These are phyloP conservation scores for Cynoglossus semilaevis DNA, from an alignment of 2,113 vertebrate species.

Conservation along the genomic window DNA sequence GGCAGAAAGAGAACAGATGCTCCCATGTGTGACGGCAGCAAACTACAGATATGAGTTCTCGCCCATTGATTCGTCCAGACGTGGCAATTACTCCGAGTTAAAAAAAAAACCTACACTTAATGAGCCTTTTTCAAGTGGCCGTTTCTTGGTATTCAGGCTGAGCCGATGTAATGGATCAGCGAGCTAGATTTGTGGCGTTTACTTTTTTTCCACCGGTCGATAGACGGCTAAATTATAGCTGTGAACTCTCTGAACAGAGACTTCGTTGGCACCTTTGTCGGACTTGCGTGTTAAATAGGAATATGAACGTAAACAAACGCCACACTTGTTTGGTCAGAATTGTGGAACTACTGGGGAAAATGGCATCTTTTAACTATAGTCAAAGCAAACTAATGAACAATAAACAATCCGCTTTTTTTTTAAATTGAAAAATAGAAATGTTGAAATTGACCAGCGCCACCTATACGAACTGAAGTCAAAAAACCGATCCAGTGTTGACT, in stretches of 20 bases:
- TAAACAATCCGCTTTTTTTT: no score
- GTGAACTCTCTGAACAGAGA: neutral
- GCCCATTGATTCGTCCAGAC: conserved; percentile 41
- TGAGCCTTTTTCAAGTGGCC: conserved; percentile 49
- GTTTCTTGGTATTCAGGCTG: conserved; percentile 38
- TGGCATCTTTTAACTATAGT: no score
- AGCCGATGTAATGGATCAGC: conserved; percentile 29
- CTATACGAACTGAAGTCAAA: no score
- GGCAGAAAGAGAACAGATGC: conserved; percentile 5
- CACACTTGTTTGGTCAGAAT: no score
- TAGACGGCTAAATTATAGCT: neutral
- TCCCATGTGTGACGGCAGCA: conserved; percentile 18
- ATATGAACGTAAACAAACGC: no score
- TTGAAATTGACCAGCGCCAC: no score
- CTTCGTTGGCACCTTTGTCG: no score
- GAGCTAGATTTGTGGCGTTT: conserved; percentile 5
- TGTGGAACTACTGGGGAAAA: no score
- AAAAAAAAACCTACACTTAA: conserved; percentile 44
- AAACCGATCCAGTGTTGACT: no score
- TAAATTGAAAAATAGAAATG: no score
- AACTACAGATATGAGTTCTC: conserved; percentile 21
- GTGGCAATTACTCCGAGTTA: conserved; percentile 47
- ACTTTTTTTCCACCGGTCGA: neutral
- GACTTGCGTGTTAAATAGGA: no score
- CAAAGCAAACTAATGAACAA: no score